A percentile compares a stretch with the other conserved stretches of the same genome.
Conservation (phyloP, 35 echinoderm and acorn worm genomes). For the Apostichopus japonicus region DNA sequence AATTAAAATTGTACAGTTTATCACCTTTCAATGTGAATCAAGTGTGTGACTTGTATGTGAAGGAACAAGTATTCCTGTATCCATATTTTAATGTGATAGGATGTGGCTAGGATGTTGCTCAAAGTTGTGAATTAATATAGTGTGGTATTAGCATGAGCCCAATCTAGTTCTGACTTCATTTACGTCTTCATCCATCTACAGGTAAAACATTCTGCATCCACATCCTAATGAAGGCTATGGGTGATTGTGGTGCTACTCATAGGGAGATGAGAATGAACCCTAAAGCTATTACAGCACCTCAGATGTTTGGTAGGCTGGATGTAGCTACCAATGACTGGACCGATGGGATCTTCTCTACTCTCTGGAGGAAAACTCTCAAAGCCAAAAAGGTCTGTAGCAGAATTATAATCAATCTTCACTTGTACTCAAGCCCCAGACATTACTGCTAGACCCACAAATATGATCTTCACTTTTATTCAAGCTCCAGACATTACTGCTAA, state of each 20-base stretch:
- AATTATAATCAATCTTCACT: neutral
- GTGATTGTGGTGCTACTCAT: constrained; percentile 85
- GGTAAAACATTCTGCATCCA: constrained; percentile 95
- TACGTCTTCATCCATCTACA: neutral
- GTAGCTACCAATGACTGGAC: constrained; percentile 99
- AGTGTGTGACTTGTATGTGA: no score
- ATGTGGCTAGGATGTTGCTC: no score
- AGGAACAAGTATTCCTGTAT: no score
- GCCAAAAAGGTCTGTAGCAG: constrained; percentile 82
- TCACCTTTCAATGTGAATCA: no score
- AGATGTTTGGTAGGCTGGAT: constrained; percentile 99
- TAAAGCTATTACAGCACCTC: constrained; percentile 97
- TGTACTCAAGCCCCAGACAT: neutral
- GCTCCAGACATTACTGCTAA: no score
- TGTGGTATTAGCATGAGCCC: no score
- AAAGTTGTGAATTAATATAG: no score
- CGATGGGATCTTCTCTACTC: constrained; percentile 98
- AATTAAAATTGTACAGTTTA: no score
- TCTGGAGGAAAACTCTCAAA: constrained; percentile 99
- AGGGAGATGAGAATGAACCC: constrained; percentile 99
- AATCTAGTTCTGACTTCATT: no score
- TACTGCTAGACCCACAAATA: no score
- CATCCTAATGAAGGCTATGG: constrained; percentile 93
- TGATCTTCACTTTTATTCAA: no score
- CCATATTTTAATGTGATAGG: no score